Conservation (phyloP, 2,797 vertebrate species). For the Carapus acus region DNA sequence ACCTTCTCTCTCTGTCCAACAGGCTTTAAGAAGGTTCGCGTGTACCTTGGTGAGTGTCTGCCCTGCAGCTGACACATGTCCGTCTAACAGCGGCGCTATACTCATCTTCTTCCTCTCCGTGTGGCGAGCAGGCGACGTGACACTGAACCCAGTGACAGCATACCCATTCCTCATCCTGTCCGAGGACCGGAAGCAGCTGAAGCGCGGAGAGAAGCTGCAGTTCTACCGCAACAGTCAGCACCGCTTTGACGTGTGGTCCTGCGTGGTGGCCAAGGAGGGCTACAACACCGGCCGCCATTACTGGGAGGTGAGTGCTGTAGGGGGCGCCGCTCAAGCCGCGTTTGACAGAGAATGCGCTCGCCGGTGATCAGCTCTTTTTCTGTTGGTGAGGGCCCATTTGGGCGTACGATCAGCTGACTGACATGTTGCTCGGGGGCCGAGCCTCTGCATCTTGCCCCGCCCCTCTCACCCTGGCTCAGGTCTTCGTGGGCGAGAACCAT, state of each 20-base stretch:
- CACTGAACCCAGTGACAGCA: conserved; percentile 71
- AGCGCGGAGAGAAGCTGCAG: conserved; percentile 74
- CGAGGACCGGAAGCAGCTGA: conserved; percentile 72
- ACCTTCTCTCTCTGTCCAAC: conserved; percentile 16
- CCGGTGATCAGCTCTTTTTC: no score
- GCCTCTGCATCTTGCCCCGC: background rate
- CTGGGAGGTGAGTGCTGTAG: conserved; percentile 68
- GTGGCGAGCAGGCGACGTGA: conserved; percentile 63
- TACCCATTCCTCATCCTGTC: conserved; percentile 77
- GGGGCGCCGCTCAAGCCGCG: background rate
- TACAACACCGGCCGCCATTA: conserved; percentile 69
- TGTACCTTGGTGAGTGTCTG: conserved; percentile 66
- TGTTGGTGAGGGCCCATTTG: no score
- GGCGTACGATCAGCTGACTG: no score
- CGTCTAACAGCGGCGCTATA: no score
- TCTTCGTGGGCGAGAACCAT: conserved; percentile 67
- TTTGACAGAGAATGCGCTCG: no score
- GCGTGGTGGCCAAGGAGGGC: conserved; percentile 63
- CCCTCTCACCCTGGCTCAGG: conserved; percentile 47
- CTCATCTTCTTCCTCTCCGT: background rate
- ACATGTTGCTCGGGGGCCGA: no score
- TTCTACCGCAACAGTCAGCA: conserved; percentile 68
- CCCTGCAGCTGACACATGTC: no score
- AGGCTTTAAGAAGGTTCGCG: conserved; percentile 70
- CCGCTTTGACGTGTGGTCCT: conserved; percentile 75